Percentiles rank a stretch among this genome's conserved stretches.
These are phyloP conservation scores for Eupristina koningsbergeri DNA, from an alignment of 1,140 invertebrate genomes.

Conservation along the genomic window DNA sequence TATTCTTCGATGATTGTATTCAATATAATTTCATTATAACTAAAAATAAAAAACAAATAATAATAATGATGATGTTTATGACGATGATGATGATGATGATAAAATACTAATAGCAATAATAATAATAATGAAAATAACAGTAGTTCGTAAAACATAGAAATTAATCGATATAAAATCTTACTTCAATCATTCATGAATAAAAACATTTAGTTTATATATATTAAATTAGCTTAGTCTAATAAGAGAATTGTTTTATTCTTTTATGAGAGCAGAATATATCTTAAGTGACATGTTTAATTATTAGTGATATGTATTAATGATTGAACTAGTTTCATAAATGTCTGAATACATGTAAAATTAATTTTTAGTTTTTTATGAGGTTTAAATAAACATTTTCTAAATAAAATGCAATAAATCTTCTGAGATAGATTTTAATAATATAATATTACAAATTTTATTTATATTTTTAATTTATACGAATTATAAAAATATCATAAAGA, in stretches of 20 bases:
- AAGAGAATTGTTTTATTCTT: too few species aligned
- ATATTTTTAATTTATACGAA: not conserved
- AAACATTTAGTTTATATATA: not conserved
- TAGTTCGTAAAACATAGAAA: not conserved
- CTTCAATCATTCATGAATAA: slow-evolving; percentile 9
- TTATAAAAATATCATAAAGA: not conserved
- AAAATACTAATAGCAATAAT: not conserved
- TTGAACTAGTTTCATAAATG: not conserved
- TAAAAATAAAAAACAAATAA: too few species aligned
- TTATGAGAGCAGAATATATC: not conserved
- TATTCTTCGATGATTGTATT: not conserved
- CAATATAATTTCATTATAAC: too few species aligned
- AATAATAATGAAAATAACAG: not conserved
- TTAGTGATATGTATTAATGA: not conserved
- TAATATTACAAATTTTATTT: not conserved
- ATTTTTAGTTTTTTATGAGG: not conserved
- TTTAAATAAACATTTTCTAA: not conserved
- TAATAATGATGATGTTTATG: too few species aligned
- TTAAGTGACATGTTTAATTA: not conserved
- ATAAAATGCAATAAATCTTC: not conserved
- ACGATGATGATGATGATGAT: too few species aligned
- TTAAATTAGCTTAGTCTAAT: slow-evolving; percentile 20
- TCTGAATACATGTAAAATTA: not conserved
- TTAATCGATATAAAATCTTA: not conserved
- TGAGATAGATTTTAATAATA: not conserved